Base-by-base conservation (phyloP, 2,888 invertebrate genomes). In the Eledone cirrhosa region DNA sequence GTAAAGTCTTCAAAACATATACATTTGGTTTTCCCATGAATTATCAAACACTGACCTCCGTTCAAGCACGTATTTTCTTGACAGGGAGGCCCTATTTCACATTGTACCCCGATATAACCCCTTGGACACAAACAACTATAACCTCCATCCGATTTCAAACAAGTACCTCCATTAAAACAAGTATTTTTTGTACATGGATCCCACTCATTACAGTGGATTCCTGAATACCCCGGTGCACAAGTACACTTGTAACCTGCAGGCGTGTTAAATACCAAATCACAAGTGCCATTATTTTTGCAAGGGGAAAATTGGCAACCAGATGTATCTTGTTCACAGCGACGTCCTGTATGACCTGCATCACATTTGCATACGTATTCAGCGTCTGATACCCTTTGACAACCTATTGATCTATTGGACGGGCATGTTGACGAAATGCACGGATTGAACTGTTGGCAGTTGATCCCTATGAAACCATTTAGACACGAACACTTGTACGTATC, bases 101-200 rank as follows among this genome's bases (percentile, higher is more conserved):
- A 80, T 76, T 47, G 78, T 75, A 22, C 78, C 67, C 59, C 77
- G 29, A 13, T 48, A 47, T 27, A 79, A 59, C 13, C 80, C 80
- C 53, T 81, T 4, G 77, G 77, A 33, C 79, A 77, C 1, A 79
- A 78, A 59, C 84, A 84, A 1, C 80, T 82, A n/a, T 78, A 97
- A 89, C 95, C 95, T 86, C 96, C 96, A 83, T 29, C 29, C 11
- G 29, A 22, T 16, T 33, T 22, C 7, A 16, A 33, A 31, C 67
- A 67, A 2, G 67, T 67, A 33, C 31, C 67, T 29, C 67, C 67
- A 31, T 67, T 67, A 5, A 29, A 31, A 22, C 67, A 67, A 67
- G 22, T 22, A 19, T 67, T 29, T 19, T 27, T n/a, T 31, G 22
- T 67, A 22, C 67, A 67, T 19, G 19, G 14, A 67, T 67, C 67